Percentiles rank a stretch among this genome's conserved stretches.
Conservation (phyloP, 2,797 vertebrate genomes). For the Rhynchonycteris naso region DNA sequence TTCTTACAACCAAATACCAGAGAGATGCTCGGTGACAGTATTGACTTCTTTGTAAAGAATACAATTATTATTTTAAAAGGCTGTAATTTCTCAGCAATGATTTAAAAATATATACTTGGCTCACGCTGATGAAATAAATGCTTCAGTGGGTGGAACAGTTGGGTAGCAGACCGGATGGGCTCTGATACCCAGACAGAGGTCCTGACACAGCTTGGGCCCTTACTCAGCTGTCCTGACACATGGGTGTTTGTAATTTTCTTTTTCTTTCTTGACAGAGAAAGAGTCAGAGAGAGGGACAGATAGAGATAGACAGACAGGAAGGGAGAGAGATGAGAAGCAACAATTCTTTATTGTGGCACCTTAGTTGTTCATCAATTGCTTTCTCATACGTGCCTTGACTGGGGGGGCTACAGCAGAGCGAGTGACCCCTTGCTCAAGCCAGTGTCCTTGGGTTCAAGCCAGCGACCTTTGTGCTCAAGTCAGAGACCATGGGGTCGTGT, state of each 20-base stretch:
- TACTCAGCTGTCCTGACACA: neutral
- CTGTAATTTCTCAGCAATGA: conserved; percentile 29
- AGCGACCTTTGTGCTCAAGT: too few species aligned
- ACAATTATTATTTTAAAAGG: conserved; percentile 16
- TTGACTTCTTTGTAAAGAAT: conserved; percentile 48
- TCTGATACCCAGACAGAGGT: conserved; percentile 45
- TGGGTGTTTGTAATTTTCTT: neutral
- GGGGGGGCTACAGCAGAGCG: too few species aligned
- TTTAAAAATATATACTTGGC: conserved; percentile 73
- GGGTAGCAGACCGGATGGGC: conserved; percentile 45
- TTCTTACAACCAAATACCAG: conserved; percentile 24
- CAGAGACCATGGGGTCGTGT: too few species aligned
- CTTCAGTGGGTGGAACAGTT: neutral
- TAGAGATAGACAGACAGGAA: too few species aligned
- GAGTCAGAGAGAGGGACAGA: too few species aligned
- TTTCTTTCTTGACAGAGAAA: too few species aligned
- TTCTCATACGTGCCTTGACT: too few species aligned
- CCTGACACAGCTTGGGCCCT: neutral
- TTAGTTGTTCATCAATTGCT: too few species aligned
- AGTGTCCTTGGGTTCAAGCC: too few species aligned
- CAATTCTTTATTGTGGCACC: too few species aligned
- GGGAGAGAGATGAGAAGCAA: too few species aligned
- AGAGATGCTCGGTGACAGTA: conserved; percentile 25
- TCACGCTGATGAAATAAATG: conserved; percentile 44
- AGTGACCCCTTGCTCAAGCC: too few species aligned